Percentiles rank a stretch among this genome's conserved stretches.
Conservation (phyloP, 2,888 invertebrate genomes). For the Lepidochitona cinerea region DNA sequence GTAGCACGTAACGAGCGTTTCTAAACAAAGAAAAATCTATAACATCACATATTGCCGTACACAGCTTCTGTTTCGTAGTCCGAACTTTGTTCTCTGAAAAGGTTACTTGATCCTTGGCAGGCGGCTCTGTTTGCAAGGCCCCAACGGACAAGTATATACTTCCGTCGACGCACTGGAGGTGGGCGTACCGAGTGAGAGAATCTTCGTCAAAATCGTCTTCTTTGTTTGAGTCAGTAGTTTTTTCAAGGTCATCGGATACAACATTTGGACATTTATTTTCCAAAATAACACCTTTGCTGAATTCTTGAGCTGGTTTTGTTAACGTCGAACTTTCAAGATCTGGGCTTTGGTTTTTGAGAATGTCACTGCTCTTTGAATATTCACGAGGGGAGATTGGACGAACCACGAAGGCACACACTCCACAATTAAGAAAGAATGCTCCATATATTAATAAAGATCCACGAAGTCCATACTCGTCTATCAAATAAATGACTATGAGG, state of each 20-base stretch:
- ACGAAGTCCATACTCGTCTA: slow-evolving; percentile 13
- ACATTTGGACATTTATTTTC: not conserved
- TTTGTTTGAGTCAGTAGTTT: not conserved
- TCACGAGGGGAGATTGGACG: not conserved
- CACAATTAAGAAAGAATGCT: not conserved
- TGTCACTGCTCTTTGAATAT: not conserved
- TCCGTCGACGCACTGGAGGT: not conserved
- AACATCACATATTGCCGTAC: not conserved
- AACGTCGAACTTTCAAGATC: not conserved
- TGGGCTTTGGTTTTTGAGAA: not conserved
- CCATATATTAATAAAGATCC: slow-evolving; percentile 16
- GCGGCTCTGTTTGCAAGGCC: too few relatives aligned
- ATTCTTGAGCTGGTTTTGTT: not conserved
- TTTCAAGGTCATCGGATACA: not conserved
- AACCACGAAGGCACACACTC: not conserved
- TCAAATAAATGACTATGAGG: slow-evolving; percentile 11
- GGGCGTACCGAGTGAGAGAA: not conserved
- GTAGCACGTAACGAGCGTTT: not conserved
- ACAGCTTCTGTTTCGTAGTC: not conserved
- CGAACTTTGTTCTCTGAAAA: too few relatives aligned
- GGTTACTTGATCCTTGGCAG: not conserved
- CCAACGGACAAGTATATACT: not conserved
- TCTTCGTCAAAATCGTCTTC: not conserved
- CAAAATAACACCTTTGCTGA: not conserved
- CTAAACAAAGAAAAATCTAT: not conserved